These are phyloP conservation scores for Synanthedon andrenaeformis DNA, from an alignment of 2,888 invertebrate genomes.

Conservation along the genomic window DNA sequence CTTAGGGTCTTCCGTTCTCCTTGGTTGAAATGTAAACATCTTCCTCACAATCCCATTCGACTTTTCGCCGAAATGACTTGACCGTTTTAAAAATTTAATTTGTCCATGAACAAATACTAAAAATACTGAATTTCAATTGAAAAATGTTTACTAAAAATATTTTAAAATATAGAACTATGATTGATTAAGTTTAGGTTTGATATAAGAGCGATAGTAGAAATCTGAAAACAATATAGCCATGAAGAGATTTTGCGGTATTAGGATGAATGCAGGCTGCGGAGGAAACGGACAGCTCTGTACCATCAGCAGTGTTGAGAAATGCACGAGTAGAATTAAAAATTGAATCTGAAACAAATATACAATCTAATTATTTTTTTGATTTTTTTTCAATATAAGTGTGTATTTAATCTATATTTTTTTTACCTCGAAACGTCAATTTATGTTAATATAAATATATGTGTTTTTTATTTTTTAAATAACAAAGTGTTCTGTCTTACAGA, in stretches of 20 bases:
- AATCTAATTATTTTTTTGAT: background rate
- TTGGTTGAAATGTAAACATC: too few species aligned
- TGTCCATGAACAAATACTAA: too few species aligned
- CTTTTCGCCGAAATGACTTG: too few species aligned
- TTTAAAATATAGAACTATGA: background rate
- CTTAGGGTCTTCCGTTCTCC: too few species aligned
- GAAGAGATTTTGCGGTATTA: conserved; percentile 75
- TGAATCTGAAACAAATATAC: conserved; percentile 58
- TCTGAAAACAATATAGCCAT: conserved; percentile 76
- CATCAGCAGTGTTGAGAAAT: conserved; percentile 52
- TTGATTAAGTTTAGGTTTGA: conserved; percentile 18
- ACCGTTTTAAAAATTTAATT: too few species aligned
- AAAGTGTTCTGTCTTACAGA: too few species aligned
- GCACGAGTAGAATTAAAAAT: conserved; percentile 71
- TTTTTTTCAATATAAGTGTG: background rate
- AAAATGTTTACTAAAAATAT: background rate
- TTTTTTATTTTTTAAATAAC: too few species aligned
- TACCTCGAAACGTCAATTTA: too few species aligned
- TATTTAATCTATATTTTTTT: too few species aligned
- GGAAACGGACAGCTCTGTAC: conserved; percentile 69
- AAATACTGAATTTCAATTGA: too few species aligned
- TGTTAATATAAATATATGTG: too few species aligned
- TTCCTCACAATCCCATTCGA: too few species aligned
- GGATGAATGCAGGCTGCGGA: conserved; percentile 53
- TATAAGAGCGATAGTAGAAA: conserved; percentile 75